phyloP scores from a whole-genome alignment of 2,113 vertebrate species.

The Martes martes region DNA sequence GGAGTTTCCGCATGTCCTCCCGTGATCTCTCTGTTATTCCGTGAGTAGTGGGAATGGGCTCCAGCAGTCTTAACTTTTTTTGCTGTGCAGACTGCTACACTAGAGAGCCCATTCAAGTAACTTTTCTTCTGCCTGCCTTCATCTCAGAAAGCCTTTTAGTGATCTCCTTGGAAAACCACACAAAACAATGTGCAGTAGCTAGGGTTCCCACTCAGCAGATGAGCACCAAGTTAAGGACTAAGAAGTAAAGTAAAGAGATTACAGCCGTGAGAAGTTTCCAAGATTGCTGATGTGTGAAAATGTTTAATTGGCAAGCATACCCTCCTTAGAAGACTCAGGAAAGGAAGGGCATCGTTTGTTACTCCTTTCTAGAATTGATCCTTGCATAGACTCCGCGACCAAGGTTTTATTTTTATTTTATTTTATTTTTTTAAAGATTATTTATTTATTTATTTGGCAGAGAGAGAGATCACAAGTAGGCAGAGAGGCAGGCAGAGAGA shows the following conservation, averaged over 20 bases:
- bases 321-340: slow-evolving; percentile 14
- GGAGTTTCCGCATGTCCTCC: neutral
- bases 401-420: neutral
- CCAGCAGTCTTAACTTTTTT: neutral
- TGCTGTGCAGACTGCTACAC: neutral
- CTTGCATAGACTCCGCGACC: neutral
- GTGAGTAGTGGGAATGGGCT: neutral
- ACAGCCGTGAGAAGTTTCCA: neutral
- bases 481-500: too few relatives aligned
- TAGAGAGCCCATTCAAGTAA: neutral
- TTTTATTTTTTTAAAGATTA: too few relatives aligned
- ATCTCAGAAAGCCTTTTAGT: slow-evolving; percentile 32
- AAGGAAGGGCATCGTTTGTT: neutral
- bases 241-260: slow-evolving; percentile 33
- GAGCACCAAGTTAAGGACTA: slow-evolving; percentile 13
- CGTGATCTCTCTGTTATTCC: neutral
- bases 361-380: neutral
- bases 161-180: slow-evolving; percentile 46
- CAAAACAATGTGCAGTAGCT: neutral
- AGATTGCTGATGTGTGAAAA: slow-evolving; percentile 53
- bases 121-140: neutral
- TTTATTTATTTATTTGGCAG: too few relatives aligned
- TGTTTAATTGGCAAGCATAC: slow-evolving; percentile 6
- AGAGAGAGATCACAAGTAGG: too few relatives aligned
- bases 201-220: neutral